Conservation (phyloP, 2,797 vertebrate species). For the Pachyuromys duprasi region DNA sequence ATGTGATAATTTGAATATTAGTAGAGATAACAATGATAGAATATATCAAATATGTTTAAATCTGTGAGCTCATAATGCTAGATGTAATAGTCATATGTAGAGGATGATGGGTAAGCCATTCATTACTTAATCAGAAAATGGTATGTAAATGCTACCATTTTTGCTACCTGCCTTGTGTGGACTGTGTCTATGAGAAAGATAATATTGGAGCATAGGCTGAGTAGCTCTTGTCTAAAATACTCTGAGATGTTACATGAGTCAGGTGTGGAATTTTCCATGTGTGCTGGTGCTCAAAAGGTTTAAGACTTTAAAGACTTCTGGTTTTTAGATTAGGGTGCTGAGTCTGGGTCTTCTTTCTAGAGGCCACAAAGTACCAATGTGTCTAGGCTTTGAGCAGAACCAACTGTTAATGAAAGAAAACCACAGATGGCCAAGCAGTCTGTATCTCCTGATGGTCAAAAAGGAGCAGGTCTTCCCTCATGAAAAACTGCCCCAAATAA, state of each 20-base stretch:
- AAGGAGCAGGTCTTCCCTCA: not conserved
- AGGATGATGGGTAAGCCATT: not conserved
- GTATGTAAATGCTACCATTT: not conserved
- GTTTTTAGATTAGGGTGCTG: not conserved
- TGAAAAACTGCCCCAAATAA: not conserved
- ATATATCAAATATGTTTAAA: conserved; percentile 1
- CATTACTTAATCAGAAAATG: conserved; percentile 12
- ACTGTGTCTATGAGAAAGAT: not conserved
- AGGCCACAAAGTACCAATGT: not conserved
- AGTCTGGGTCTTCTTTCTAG: not conserved
- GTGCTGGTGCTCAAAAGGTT: not conserved
- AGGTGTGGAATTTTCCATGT: not conserved
- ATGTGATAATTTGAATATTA: not conserved
- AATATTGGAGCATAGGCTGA: not conserved
- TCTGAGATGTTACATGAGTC: not conserved
- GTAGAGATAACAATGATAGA: not conserved
- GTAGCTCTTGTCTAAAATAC: not conserved
- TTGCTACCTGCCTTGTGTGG: not conserved
- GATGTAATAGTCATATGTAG: not conserved
- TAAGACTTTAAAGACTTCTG: not conserved
- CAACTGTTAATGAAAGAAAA: not conserved
- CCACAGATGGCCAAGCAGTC: not conserved
- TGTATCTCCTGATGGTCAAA: not conserved
- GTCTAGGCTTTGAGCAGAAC: not conserved
- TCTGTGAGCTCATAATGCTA: not conserved